A percentile compares a stretch with the other conserved stretches of the same genome.
Evolutionary conservation across 2,113 vertebrate genomes (phyloP).

Genomic region (Anolis carolinensis): DNA sequence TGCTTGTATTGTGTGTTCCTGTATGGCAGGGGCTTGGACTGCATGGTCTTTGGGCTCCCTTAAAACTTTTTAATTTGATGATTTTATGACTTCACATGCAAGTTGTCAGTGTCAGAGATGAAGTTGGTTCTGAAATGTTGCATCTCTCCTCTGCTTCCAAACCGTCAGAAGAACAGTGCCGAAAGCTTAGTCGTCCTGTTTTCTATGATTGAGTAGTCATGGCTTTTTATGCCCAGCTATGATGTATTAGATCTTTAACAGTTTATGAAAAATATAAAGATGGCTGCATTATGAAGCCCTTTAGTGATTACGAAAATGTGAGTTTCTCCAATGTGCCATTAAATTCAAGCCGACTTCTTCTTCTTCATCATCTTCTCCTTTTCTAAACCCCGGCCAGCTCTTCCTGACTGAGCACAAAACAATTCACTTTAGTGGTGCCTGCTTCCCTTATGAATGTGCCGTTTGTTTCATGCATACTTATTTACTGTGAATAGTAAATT

Average conservation of each 20-base stretch:
- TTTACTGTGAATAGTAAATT: constrained; percentile 31
- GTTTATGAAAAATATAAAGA: not conserved
- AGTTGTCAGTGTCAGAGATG: too few species aligned
- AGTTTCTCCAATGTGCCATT: not conserved
- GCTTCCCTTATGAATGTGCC: not conserved
- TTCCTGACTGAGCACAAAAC: constrained; percentile 6
- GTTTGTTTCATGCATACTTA: constrained; percentile 6
- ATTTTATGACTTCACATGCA: too few species aligned
- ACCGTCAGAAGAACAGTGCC: not conserved
- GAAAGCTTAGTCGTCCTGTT: not conserved
- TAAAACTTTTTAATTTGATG: too few species aligned
- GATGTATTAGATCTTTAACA: constrained; percentile 3
- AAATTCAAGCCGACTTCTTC: not conserved
- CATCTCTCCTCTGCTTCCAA: not conserved
- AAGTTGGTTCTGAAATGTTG: not conserved
- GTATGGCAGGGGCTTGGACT: too few species aligned
- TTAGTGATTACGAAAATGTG: constrained; percentile 7
- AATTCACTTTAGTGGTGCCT: constrained; percentile 14
- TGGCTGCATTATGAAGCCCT: not conserved
- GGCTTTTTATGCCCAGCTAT: not conserved
- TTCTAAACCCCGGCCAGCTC: not conserved
- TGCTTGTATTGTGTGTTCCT: too few species aligned
- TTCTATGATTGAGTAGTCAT: not conserved
- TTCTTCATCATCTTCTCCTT: not conserved
- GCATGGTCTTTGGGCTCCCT: too few species aligned